Percentiles rank a stretch among this genome's conserved stretches.
phyloP scores from a whole-genome alignment of 2,888 invertebrate genomes.

The Pseudococcus longispinus region DNA sequence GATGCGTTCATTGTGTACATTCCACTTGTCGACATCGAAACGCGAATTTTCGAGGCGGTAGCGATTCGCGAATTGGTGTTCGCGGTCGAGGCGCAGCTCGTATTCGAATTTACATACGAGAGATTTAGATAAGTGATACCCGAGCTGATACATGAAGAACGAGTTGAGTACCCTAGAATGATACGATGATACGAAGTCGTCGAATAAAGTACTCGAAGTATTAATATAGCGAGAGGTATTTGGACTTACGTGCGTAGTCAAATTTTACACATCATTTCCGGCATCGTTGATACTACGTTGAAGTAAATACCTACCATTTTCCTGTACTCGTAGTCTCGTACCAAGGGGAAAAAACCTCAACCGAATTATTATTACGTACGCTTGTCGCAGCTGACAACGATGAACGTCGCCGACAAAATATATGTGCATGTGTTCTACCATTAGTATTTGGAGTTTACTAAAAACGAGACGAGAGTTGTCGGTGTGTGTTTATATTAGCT shows the following conservation, averaged over 20 bases:
- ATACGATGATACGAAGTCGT: neutral
- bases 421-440: neutral
- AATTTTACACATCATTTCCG: slow-evolving; percentile 32
- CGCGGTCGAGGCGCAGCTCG: too few relatives aligned
- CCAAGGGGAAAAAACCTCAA: slow-evolving; percentile 7
- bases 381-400: slow-evolving; percentile 14
- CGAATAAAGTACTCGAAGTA: neutral
- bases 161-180: neutral
- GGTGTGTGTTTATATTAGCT: neutral
- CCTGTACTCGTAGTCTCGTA: neutral
- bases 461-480: neutral
- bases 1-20: neutral
- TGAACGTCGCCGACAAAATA: neutral
- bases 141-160: too few relatives aligned
- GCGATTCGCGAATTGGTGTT: neutral
- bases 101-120: neutral
- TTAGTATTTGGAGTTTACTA: neutral
- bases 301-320: neutral
- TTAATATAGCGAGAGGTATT: neutral
- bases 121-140: too few relatives aligned
- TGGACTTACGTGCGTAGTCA: neutral
- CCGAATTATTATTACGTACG: slow-evolving; percentile 15
- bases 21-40: neutral
- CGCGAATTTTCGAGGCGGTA: neutral
- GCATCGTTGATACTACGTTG: neutral